Base-by-base conservation (phyloP, 2,113 vertebrate genomes). In the Proteles cristata region DNA sequence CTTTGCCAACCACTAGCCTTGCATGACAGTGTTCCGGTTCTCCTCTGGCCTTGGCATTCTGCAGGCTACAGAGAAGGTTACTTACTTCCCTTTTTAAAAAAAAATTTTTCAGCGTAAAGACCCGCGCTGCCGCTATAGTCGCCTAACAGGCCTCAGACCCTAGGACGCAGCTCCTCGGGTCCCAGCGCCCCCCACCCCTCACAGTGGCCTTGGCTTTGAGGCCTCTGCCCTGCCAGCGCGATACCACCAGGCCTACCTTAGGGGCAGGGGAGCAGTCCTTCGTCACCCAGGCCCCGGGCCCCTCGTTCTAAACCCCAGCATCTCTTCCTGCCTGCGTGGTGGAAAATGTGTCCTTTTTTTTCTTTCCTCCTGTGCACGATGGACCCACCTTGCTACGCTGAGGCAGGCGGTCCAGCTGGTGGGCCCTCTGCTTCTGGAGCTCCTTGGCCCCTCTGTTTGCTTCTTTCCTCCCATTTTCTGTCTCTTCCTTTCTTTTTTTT, bases 61-160 rank as follows among this genome's bases (percentile, higher is more conserved):
- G 68, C 84, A 82, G 35, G 39, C 82, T 88, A 74, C 77, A 86
- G 68, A 95, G 81, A 98, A 98, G 90, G 96, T 94, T 0, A 63
- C 55, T 63, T 66, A 90, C 96, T 98, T 98, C 97, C 96, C 58
- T 71, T 94, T 97, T 95, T 43, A 48, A 12, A 39, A 39, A 39
- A 39, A 39, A 39, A 39, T 45, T 86, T 55, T 58, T 53, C 4
- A 86, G 35, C 33, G 0, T 26, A 66, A 87, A 94, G 8, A 2
- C 50, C 58, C 12, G 9, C 43, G 21, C 39, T 45, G 15, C 53
- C 5, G 0, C 63, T 5, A 0, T 10, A n/a, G 31, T 79, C 90
- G 76, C 84, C 93, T 65, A 45, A 33, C 55, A 74, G 69, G 33
- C 28, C 65, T 43, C 65, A 53, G 68, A 28, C 28, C 33, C 45